Evolutionary conservation across 2,888 invertebrate genomes (phyloP).

Genomic region (Drosophila histrio): DNA sequence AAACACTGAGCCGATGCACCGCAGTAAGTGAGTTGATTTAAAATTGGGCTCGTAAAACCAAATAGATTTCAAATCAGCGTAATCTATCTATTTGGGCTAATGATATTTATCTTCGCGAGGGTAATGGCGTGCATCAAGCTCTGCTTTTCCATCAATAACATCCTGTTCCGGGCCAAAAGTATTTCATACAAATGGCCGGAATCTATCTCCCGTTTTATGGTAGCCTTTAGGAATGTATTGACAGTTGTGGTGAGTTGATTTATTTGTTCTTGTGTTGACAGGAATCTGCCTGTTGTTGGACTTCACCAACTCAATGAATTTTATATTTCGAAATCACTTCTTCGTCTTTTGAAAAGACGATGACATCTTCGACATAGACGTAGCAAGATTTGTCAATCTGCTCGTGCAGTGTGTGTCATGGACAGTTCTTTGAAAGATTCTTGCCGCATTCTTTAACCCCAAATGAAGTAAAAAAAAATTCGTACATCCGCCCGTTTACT

Average conservation of each 20-base stretch:
- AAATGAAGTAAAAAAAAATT: constrained; percentile 44
- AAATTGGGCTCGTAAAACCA: constrained; percentile 16
- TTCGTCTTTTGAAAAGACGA: constrained; percentile 3
- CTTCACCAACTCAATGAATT: too few relatives aligned
- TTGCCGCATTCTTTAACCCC: background rate
- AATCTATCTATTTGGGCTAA: background rate
- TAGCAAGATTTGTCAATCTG: too few relatives aligned
- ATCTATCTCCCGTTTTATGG: background rate
- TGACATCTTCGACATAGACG: background rate
- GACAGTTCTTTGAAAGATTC: background rate
- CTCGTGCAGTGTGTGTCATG: background rate
- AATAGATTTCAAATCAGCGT: constrained; percentile 8
- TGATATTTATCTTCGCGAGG: constrained; percentile 2
- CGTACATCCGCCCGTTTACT: constrained; percentile 14
- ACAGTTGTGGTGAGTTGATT: background rate
- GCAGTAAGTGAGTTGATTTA: too few relatives aligned
- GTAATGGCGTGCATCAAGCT: constrained; percentile 16
- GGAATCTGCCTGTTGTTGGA: constrained; percentile 3
- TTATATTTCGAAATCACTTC: too few relatives aligned
- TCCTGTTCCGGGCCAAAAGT: background rate
- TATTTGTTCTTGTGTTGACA: background rate
- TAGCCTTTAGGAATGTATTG: background rate
- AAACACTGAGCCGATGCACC: too few relatives aligned
- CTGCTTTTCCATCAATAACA: background rate
- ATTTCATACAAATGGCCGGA: constrained; percentile 5